Evolutionary conservation across 2,113 vertebrate genomes (phyloP).

Genomic region (Catharus fuscescens): DNA sequence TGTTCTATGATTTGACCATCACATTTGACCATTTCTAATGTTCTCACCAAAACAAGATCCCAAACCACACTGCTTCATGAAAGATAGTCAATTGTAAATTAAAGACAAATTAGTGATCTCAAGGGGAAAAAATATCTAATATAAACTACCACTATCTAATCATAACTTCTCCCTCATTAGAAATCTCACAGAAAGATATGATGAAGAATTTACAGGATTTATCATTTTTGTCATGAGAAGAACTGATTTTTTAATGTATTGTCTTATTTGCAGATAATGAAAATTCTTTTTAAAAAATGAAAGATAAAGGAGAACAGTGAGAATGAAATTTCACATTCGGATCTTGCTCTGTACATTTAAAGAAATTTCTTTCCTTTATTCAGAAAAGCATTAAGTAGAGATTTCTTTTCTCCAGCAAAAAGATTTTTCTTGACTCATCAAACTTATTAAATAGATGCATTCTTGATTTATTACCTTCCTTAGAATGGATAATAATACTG

Average conservation of each 20-base stretch:
- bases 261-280: not conserved
- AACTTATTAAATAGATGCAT: not conserved
- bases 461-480: not conserved
- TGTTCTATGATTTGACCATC: not conserved
- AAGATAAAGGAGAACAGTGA: accelerated
- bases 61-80: not conserved
- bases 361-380: not conserved
- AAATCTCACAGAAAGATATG: not conserved
- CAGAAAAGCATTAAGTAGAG: not conserved
- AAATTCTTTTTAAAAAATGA: not conserved
- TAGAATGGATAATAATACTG: not conserved
- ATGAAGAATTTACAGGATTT: not conserved
- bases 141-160: not conserved
- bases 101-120: not conserved
- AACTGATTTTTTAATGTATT: not conserved
- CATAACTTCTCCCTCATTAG: not conserved
- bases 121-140: not conserved
- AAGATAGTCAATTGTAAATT: not conserved
- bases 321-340: not conserved
- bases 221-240: not conserved
- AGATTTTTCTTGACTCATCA: not conserved
- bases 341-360: accelerated
- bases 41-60: not conserved
- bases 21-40: not conserved
- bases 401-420: not conserved